Base-by-base conservation (phyloP, 2,797 vertebrate species). In the Esox masquinongy region DNA sequence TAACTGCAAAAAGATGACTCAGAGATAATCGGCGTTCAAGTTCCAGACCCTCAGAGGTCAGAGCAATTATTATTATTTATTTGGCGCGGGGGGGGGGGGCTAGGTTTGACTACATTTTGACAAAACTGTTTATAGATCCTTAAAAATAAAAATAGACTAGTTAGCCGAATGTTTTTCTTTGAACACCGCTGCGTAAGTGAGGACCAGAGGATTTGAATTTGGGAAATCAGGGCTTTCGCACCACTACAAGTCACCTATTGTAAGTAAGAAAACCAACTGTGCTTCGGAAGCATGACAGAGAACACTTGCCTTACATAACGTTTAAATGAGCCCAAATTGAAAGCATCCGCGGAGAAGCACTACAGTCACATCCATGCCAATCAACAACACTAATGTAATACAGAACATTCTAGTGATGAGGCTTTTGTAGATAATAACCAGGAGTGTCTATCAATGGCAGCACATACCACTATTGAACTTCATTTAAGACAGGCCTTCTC, bases 241-340 rank as follows among this genome's bases (percentile, higher is more conserved):
- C 64, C 29, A 12, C 5, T 34, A 34, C 64, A 67, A 17, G 7
- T 36, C 29, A 67, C 63, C 63, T 66, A 66, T 16, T 34, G 63
- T 16, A 24, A 24, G 22, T 17, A 24, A 66, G 24, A 34, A 66
- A 66, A 64, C 47, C 76, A 73, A 74, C 51, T 56, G 53, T 15
- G 74, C 47, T 80, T 68, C 76, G 59, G 14, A 63, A 75, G 56
- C 61, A 9, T 66, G 74, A 77, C 73, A 63, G 34, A 34, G 47
- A 39, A 34, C 17, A 17, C 53, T 56, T 80, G 49, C 63, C 70
- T 83, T 80, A 78, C 67, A 68, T 72, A 82, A 83, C 47, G 29
- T 70, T 75, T 49, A 81, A 80, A 80, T 68, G 59, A 77, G 74
- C 69, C 72, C 68, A 73, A 75, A 75, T 68, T 53, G 8, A 74